These are phyloP conservation scores for Actinia equina DNA, from an alignment of 64 coral and sea anemone genomes.

Conservation along the genomic window DNA sequence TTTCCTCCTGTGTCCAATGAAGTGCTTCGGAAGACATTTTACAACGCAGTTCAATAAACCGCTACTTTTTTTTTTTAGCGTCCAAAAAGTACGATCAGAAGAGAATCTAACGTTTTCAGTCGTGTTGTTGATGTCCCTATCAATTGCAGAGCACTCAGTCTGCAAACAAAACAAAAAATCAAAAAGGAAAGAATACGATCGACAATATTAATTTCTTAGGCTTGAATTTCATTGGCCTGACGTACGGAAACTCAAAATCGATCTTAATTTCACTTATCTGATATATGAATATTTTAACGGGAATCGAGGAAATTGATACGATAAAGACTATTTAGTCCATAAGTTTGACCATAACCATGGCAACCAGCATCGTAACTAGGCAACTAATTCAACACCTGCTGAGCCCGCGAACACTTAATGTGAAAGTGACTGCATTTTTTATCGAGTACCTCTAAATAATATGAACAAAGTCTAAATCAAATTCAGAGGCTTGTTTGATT, in stretches of 20 bases:
- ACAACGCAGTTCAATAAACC: not conserved
- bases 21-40: constrained; percentile 2
- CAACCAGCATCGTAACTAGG: not conserved
- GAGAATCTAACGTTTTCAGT: no score
- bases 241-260: not conserved
- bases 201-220: not conserved
- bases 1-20: not conserved
- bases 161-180: no score
- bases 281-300: not conserved
- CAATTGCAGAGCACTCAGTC: no score
- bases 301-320: not conserved
- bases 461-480: not conserved
- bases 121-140: no score
- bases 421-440: not conserved
- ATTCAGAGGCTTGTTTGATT: no score
- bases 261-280: not conserved
- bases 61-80: not conserved
- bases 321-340: not conserved
- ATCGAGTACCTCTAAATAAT: not conserved
- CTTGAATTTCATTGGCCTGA: not conserved
- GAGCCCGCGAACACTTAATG: not conserved
- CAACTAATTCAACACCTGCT: not conserved
- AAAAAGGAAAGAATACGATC: no score
- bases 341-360: not conserved
- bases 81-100: not conserved